Percentiles rank a stretch among this genome's conserved stretches.
These are phyloP conservation scores for Phyllotreta striolata DNA, from an alignment of 2,888 invertebrate genomes.

Conservation along the genomic window DNA sequence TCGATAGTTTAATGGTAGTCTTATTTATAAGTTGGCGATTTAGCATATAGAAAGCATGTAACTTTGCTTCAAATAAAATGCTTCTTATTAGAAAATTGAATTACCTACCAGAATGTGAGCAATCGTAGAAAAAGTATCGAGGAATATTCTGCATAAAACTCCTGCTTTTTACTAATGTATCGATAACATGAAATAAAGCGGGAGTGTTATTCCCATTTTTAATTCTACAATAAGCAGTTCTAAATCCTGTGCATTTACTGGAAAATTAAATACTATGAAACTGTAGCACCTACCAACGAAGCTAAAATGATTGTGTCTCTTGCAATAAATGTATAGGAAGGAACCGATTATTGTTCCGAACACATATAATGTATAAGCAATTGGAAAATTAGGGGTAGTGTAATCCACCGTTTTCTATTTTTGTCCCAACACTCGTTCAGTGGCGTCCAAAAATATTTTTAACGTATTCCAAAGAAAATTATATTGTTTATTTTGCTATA, in stretches of 20 bases:
- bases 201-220: slow-evolving; percentile 7
- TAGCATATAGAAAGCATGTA: slow-evolving; percentile 40
- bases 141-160: no score
- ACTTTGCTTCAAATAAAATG: slow-evolving; percentile 36
- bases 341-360: slow-evolving; percentile 39
- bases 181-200: background rate
- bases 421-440: slow-evolving; percentile 48
- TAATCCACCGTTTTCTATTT: slow-evolving; percentile 48
- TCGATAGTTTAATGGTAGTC: background rate
- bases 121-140: background rate
- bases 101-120: slow-evolving; percentile 1
- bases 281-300: slow-evolving; percentile 35
- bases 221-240: slow-evolving; percentile 12
- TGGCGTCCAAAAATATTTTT: slow-evolving; percentile 30
- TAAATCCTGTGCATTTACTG: slow-evolving; percentile 35
- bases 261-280: slow-evolving; percentile 22
- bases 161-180: no score
- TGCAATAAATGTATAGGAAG: slow-evolving; percentile 42
- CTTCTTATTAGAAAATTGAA: slow-evolving; percentile 4
- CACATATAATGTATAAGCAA: slow-evolving; percentile 49
- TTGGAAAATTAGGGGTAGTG: slow-evolving; percentile 32
- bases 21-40: slow-evolving; percentile 19
- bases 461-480: slow-evolving; percentile 27
- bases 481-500: no score
- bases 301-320: slow-evolving; percentile 56